A percentile compares a stretch with the other conserved stretches of the same genome.
These are phyloP conservation scores for Alosa sapidissima DNA, from an alignment of 2,797 vertebrate genomes.

Conservation along the genomic window DNA sequence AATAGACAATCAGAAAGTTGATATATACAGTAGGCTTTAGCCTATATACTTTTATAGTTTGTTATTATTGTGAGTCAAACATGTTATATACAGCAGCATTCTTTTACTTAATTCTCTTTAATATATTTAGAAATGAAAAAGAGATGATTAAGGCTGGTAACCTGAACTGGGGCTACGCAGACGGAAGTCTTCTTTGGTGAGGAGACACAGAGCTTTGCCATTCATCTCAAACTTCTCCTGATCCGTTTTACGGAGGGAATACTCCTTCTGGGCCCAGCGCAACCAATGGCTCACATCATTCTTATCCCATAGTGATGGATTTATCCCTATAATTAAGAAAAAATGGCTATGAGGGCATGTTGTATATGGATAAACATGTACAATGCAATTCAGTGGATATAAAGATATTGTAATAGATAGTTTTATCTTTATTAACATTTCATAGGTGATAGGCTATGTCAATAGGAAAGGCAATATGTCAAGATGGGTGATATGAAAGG, in stretches of 20 bases:
- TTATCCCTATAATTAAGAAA: constrained; percentile 76
- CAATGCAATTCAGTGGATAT: neutral
- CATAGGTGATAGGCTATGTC: neutral
- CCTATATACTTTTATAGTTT: neutral
- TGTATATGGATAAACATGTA: neutral
- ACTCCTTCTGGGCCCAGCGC: constrained; percentile 88
- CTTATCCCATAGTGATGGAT: constrained; percentile 89
- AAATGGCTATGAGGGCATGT: neutral
- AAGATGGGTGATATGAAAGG: too few species aligned
- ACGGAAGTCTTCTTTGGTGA: constrained; percentile 93
- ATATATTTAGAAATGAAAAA: too few species aligned
- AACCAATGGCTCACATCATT: constrained; percentile 89
- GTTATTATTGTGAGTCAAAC: neutral
- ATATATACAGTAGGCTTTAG: too few species aligned
- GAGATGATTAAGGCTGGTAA: constrained; percentile 51
- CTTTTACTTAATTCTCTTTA: too few species aligned
- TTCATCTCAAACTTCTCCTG: constrained; percentile 87
- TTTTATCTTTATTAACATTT: neutral
- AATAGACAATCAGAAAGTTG: too few species aligned
- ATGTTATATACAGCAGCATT: neutral
- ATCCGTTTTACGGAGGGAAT: constrained; percentile 73
- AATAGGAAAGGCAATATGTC: too few species aligned
- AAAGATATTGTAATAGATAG: too few species aligned
- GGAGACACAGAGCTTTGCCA: constrained; percentile 85
- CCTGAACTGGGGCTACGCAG: constrained; percentile 85